These are phyloP conservation scores for Holothuria glaberrima DNA, from an alignment of 35 echinoderm and acorn worm genomes.

Conservation along the genomic window DNA sequence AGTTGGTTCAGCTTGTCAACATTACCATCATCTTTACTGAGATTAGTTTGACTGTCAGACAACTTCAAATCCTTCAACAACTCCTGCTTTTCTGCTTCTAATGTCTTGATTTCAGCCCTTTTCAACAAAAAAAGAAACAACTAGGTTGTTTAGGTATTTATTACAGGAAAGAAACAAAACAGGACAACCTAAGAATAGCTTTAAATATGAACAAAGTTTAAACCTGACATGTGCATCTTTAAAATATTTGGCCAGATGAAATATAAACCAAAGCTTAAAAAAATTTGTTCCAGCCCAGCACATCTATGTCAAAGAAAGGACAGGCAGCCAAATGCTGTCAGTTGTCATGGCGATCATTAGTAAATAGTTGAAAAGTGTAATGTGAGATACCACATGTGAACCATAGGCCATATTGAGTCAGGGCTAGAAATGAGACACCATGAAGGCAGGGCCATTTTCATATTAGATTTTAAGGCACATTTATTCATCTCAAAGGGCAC, in stretches of 20 bases:
- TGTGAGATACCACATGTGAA: too few relatives aligned
- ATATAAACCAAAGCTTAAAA: too few relatives aligned
- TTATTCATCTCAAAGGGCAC: too few relatives aligned
- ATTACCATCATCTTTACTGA: constrained; percentile 83
- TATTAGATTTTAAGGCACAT: too few relatives aligned
- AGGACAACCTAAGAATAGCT: neutral
- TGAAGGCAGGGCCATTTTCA: too few relatives aligned
- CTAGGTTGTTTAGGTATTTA: neutral
- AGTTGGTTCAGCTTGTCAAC: constrained; percentile 83
- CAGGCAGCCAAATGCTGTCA: too few relatives aligned
- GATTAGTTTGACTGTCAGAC: constrained; percentile 92
- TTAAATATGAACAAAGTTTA: neutral
- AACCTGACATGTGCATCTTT: neutral
- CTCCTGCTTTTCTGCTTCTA: constrained; percentile 93
- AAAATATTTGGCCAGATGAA: neutral
- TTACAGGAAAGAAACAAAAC: neutral
- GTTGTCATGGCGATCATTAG: too few relatives aligned
- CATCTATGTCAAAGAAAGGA: too few relatives aligned
- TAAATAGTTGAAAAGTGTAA: too few relatives aligned
- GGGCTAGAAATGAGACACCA: too few relatives aligned
- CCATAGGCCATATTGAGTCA: too few relatives aligned
- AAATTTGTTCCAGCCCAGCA: too few relatives aligned
- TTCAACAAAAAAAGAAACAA: neutral
- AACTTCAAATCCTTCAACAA: constrained; percentile 81
- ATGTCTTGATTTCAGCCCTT: constrained; percentile 86